Conservation (phyloP, 2,113 vertebrate genomes). For the Sphyrna mokarran region DNA sequence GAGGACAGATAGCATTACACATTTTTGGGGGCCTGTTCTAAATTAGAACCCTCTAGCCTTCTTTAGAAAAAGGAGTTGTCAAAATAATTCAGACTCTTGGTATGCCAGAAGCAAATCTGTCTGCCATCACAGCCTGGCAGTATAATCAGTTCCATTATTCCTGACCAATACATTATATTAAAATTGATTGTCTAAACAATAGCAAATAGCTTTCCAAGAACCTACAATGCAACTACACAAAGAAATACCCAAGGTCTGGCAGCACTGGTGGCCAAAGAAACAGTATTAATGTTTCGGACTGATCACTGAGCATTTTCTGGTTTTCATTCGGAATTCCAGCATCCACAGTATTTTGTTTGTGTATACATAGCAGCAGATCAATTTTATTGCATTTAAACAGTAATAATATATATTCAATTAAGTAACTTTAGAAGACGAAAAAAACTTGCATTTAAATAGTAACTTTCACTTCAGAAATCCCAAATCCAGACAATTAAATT, state of each 20-base stretch:
- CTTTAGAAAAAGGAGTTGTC: neutral
- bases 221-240: neutral
- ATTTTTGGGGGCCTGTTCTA: neutral
- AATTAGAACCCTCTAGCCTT: neutral
- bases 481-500: neutral
- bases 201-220: neutral
- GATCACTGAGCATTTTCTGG: no score
- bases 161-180: constrained; percentile 1
- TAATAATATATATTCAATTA: neutral
- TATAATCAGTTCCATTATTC: neutral
- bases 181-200: neutral
- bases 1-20: neutral
- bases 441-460: neutral
- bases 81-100: neutral
- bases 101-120: neutral
- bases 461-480: neutral
- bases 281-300: no score
- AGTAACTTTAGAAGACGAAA: neutral
- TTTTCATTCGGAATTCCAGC: no score
- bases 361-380: neutral
- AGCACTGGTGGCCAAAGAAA: no score
- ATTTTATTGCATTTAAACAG: neutral
- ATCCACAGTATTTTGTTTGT: no score
- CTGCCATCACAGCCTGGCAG: neutral
- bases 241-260: no score